Base-by-base conservation (phyloP, 2,888 invertebrate species). In the Mythimna impura region DNA sequence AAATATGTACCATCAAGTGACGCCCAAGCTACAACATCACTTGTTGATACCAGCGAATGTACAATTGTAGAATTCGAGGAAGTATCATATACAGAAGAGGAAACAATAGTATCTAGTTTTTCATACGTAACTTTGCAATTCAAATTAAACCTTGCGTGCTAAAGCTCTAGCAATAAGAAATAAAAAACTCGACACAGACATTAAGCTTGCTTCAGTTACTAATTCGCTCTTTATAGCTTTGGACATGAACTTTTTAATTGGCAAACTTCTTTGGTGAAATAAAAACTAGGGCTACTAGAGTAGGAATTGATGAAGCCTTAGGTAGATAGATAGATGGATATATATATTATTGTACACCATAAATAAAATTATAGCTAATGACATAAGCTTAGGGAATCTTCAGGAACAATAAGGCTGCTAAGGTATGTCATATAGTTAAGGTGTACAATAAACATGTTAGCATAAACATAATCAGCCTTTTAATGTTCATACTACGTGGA, bases 221-320 rank as follows among this genome's bases (percentile, higher is more conserved):
- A 61, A 52, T 3, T 25, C 2, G 25, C 1, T 64, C 20, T 80
- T 85, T 70, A 85, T 85, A 8, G 64, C 9, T 74, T 80, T 76
- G 66, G 25, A 76, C 86, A 83, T 76, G 84, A 73, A 68, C 17
- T 64, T 66, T 5, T 57, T 73, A 55, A 76, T 83, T 79, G 65
- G 43, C n/a, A 65, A 54, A 57, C 22, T n/a, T 69, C n/a, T 10
- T 54, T 66, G 12, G n/a, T 40, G 0, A n/a, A 76, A 40, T 54
- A 17, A 6, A 12, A 50, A 22, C 5, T 47, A 47, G 47, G 20
- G 17, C 17, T 17, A 20, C 17, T 47, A 47, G 0, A 1, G 7
- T 47, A 47, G 7, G 17, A 20, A 47, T 47, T 7, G 17, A 20
- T 47, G 6, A 47, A 47, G 17, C 14, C 2, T 47, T 7, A 47